Evolutionary conservation across 2,888 invertebrate species (phyloP).

Genomic region (Caenorhabditis japonica): DNA sequence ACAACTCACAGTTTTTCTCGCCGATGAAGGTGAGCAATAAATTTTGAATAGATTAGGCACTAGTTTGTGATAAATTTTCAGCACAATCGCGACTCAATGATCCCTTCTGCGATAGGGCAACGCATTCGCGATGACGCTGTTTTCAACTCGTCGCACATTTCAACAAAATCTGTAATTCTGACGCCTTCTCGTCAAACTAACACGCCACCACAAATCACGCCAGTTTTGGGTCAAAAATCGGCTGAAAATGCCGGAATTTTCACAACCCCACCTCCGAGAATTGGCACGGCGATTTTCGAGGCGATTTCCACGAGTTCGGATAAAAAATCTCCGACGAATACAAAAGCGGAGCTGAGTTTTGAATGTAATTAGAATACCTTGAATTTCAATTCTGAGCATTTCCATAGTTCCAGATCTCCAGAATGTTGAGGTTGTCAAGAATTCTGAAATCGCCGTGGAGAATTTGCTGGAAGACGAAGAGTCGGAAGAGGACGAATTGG

Average conservation of each 20-base stretch:
- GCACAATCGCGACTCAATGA: conserved; percentile 34
- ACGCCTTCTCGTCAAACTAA: conserved; percentile 5
- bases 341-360: neutral
- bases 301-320: no score
- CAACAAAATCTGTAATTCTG: conserved; percentile 15
- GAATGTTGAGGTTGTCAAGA: neutral
- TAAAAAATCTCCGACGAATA: neutral
- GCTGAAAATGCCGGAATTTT: neutral
- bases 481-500: conserved; percentile 39
- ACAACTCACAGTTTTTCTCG: conserved; percentile 48
- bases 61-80: neutral
- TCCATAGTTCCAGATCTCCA: conserved; percentile 8
- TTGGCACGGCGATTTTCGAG: no score
- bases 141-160: conserved; percentile 27
- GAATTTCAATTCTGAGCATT: no score
- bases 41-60: no score
- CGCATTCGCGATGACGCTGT: conserved; percentile 16
- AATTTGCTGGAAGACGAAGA: conserved; percentile 28
- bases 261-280: neutral
- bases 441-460: conserved; percentile 5
- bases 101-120: conserved; percentile 18
- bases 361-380: conserved; percentile 6
- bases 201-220: no score
- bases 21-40: conserved; percentile 12
- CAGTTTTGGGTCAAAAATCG: no score